Base-by-base conservation (phyloP, 2,797 vertebrate genomes). In the Pagetopsis macropterus region DNA sequence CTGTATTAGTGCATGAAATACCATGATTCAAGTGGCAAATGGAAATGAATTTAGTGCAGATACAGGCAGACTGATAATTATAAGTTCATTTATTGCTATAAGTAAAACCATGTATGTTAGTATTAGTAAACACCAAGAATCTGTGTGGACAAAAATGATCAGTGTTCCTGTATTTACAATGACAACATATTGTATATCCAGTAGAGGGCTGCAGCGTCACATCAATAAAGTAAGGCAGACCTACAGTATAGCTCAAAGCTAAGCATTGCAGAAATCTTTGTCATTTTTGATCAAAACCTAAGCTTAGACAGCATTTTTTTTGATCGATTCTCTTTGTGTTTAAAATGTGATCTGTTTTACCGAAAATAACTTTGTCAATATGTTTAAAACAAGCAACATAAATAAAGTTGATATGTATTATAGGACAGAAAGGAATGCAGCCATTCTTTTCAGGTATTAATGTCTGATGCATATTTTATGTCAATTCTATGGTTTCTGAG, bases 121-220 rank as follows among this genome's bases (percentile, higher is more conserved):
- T 63, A n/a, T 1, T 6, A 55, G 1, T 6, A 3, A 41, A n/a
- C 14, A n/a, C 2, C 3, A n/a, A 1, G 4, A 27, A 70, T 69
- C 5, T 49, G n/a, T 33, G 23, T 17, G 21, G 57, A 63, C 1
- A 16, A n/a, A 40, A 16, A 13, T 17, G 54, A 46, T 2, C 43
- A 37, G 5, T 0, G n/a, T 2, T 27, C 10, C 0, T 63, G n/a
- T 33, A 11, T 62, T 7, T 67, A 4, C 33, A 50, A n/a, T 52
- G 9, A 0, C 17, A 4, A 0, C 1, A 3, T 77, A 27, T 27
- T 27, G 27, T 27, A 13, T 46, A 6, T 65, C 90, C 92, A 87
- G 64, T 75, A 91, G 92, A 81, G 86, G 91, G 92, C 87, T 90
- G 86, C 77, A 78, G 75, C 45, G 87, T 57, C 58, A 67, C 76